Percentiles rank a stretch among this genome's conserved stretches.
phyloP scores from a whole-genome alignment of 2,797 vertebrate genomes.

The Urophycis tenuis region DNA sequence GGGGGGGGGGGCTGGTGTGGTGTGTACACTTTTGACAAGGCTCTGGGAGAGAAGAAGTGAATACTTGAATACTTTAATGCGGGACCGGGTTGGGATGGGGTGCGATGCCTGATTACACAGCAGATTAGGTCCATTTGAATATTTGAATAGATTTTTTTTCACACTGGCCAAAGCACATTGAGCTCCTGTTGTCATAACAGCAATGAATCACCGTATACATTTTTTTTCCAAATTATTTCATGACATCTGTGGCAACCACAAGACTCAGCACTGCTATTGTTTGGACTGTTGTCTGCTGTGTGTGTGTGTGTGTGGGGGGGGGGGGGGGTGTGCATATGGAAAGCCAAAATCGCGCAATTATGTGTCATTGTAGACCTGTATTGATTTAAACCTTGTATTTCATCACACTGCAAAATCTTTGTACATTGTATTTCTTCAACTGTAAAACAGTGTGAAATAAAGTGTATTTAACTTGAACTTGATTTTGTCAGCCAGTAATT shows the following conservation, averaged over 20 bases:
- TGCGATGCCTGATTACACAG: constrained; percentile 27
- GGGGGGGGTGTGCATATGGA: too few relatives aligned
- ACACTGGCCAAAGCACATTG: constrained; percentile 30
- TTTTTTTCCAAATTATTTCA: constrained; percentile 49
- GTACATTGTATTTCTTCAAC: too few relatives aligned
- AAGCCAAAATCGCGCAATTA: too few relatives aligned
- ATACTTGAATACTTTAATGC: constrained; percentile 37
- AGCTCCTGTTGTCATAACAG: constrained; percentile 45
- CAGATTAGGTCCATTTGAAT: constrained; percentile 49
- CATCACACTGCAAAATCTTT: too few relatives aligned
- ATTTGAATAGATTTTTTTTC: constrained; percentile 51
- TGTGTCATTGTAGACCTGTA: too few relatives aligned
- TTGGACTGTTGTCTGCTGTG: constrained; percentile 43
- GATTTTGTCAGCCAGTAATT: too few relatives aligned
- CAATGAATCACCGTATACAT: constrained; percentile 56
- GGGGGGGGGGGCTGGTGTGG: too few relatives aligned
- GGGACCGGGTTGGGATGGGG: constrained; percentile 21
- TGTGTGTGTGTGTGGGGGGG: constrained; percentile 19
- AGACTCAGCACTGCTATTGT: constrained; percentile 52
- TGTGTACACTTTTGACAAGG: constrained; percentile 6
- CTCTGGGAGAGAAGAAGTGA: constrained; percentile 14
- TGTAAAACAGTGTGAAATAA: too few relatives aligned
- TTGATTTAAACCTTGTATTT: too few relatives aligned
- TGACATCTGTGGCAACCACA: constrained; percentile 49
- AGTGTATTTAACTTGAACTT: too few relatives aligned